These are phyloP conservation scores for Drosophila fuyamai DNA, from an alignment of 1,140 invertebrate genomes.

Conservation along the genomic window DNA sequence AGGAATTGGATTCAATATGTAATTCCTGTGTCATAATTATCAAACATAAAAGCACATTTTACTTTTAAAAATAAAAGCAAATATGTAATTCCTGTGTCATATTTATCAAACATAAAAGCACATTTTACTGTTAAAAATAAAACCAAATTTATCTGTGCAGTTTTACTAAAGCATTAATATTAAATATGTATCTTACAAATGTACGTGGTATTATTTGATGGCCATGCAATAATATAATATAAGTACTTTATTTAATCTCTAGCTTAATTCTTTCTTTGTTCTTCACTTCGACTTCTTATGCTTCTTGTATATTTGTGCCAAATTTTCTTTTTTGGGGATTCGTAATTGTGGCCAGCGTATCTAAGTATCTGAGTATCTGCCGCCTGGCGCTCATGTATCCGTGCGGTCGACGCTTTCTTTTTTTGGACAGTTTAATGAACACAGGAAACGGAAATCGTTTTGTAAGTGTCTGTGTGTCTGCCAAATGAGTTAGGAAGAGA, in stretches of 20 bases:
- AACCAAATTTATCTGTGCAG: no score
- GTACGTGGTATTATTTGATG: background rate
- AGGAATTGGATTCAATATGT: no score
- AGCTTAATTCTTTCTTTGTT: background rate
- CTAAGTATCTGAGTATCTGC: slow-evolving; percentile 21
- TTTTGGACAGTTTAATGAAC: slow-evolving; percentile 74
- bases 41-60: no score
- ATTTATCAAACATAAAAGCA: no score
- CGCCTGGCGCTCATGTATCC: slow-evolving; percentile 25
- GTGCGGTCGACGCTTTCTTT: slow-evolving; percentile 64
- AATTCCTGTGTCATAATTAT: no score
- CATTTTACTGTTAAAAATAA: no score
- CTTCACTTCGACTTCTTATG: background rate
- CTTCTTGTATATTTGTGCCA: slow-evolving; percentile 1
- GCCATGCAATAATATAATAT: background rate
- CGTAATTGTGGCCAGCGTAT: slow-evolving; percentile 45
- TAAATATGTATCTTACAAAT: background rate
- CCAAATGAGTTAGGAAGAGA: background rate
- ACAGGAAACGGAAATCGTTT: slow-evolving; percentile 79
- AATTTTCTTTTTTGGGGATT: background rate
- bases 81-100: no score
- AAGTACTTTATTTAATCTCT: background rate
- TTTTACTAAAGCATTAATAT: background rate
- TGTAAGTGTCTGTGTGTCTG: slow-evolving; percentile 11
- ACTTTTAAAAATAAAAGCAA: no score